phyloP scores from a whole-genome alignment of 1,140 invertebrate species.

The Gryllus bimaculatus region DNA sequence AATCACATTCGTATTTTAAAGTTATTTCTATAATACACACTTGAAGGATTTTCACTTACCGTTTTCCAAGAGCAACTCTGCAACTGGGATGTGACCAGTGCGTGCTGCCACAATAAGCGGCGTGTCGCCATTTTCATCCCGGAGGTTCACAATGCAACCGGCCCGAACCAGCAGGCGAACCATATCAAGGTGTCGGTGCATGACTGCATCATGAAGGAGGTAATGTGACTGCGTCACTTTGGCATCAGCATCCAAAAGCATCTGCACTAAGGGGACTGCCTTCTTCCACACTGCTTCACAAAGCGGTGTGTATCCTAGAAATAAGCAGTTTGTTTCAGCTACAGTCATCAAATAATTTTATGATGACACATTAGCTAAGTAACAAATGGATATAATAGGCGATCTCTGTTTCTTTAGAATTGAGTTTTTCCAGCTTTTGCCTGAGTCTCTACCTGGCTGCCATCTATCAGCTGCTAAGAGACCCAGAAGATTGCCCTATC shows the following conservation, averaged over 20 bases:
- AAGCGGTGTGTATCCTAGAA: slow-evolving; percentile 40
- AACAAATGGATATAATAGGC: too few relatives aligned
- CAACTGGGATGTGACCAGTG: slow-evolving; percentile 40
- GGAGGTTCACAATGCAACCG: slow-evolving; percentile 42
- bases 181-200: slow-evolving; percentile 39
- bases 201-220: slow-evolving; percentile 45
- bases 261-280: slow-evolving; percentile 32
- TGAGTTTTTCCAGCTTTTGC: too few relatives aligned
- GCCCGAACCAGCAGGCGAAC: slow-evolving; percentile 37
- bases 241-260: slow-evolving; percentile 43
- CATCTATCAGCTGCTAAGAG: too few relatives aligned
- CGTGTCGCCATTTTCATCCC: slow-evolving; percentile 45
- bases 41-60: slow-evolving; percentile 30
- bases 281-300: slow-evolving; percentile 44
- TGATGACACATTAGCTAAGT: too few relatives aligned
- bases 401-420: too few relatives aligned
- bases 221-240: slow-evolving; percentile 45
- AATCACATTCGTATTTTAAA: too few relatives aligned
- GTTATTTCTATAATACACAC: too few relatives aligned
- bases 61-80: slow-evolving; percentile 38
- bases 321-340: not conserved
- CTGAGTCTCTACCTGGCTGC: too few relatives aligned
- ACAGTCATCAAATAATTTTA: too few relatives aligned
- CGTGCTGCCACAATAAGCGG: slow-evolving; percentile 51
- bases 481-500: too few relatives aligned